phyloP scores from a whole-genome alignment of 1,140 invertebrate genomes.

The Calosoma granatense region DNA sequence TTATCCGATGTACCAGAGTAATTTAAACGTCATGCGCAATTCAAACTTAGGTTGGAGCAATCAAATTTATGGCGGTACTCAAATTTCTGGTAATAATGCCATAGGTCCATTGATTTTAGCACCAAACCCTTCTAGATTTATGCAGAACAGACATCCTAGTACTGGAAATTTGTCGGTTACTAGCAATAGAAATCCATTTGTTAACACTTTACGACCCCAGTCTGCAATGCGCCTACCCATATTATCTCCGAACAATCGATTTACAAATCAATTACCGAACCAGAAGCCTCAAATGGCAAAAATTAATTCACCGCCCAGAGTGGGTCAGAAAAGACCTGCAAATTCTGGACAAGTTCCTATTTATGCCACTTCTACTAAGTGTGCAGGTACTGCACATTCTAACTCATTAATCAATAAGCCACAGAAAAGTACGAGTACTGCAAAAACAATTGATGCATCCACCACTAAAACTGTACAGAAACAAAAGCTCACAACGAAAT shows the following conservation, averaged over 20 bases:
- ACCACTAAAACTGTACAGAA: no score
- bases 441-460: no score
- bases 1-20: neutral
- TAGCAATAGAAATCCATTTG: slow-evolving; percentile 14
- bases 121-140: neutral
- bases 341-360: no score
- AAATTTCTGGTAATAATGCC: neutral
- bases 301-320: no score
- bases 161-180: slow-evolving; percentile 14
- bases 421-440: no score
- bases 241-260: neutral
- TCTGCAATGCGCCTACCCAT: neutral
- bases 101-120: neutral
- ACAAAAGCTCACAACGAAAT: no score
- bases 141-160: slow-evolving; percentile 10
- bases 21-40: neutral
- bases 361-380: no score
- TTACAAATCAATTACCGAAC: no score
- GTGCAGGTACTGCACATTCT: no score
- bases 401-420: no score
- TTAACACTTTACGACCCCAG: slow-evolving; percentile 7
- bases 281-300: no score
- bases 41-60: neutral
- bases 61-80: neutral
- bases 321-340: no score